A percentile compares a stretch with the other conserved stretches of the same genome.
These are phyloP conservation scores for Misgurnus anguillicaudatus DNA, from an alignment of 2,113 vertebrate genomes.

Conservation along the genomic window DNA sequence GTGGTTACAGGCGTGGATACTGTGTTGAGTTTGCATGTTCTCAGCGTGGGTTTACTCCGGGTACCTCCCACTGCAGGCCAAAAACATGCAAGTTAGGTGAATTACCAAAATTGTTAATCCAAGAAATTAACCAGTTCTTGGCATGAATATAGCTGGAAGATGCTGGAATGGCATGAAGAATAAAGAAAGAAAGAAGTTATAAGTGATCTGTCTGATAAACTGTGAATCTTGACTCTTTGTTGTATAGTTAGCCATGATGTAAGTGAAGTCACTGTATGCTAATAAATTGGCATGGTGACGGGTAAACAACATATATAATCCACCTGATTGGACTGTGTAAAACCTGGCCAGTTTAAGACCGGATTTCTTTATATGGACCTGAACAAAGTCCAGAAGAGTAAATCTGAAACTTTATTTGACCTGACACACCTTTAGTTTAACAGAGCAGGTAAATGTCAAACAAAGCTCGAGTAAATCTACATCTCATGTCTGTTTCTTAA, in stretches of 20 bases:
- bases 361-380: neutral
- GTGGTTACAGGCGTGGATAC: too few relatives aligned
- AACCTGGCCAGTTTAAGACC: neutral
- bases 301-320: neutral
- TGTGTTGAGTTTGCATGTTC: too few relatives aligned
- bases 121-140: too few relatives aligned
- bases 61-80: too few relatives aligned
- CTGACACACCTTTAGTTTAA: slow-evolving; percentile 15
- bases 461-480: too few relatives aligned
- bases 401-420: neutral
- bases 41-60: too few relatives aligned
- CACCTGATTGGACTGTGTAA: neutral
- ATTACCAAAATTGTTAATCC: too few relatives aligned
- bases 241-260: slow-evolving; percentile 19
- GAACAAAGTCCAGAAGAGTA: slow-evolving; percentile 15
- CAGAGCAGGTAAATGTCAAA: neutral
- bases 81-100: too few relatives aligned
- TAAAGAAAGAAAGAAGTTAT: neutral
- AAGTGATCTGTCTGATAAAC: too few relatives aligned
- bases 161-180: neutral
- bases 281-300: neutral
- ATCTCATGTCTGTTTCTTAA: too few relatives aligned
- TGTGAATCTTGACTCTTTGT: neutral
- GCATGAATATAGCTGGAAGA: too few relatives aligned
- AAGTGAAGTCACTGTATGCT: slow-evolving; percentile 3